Conservation (phyloP, 2,797 vertebrate species). For the Paedocypris micromegethes region DNA sequence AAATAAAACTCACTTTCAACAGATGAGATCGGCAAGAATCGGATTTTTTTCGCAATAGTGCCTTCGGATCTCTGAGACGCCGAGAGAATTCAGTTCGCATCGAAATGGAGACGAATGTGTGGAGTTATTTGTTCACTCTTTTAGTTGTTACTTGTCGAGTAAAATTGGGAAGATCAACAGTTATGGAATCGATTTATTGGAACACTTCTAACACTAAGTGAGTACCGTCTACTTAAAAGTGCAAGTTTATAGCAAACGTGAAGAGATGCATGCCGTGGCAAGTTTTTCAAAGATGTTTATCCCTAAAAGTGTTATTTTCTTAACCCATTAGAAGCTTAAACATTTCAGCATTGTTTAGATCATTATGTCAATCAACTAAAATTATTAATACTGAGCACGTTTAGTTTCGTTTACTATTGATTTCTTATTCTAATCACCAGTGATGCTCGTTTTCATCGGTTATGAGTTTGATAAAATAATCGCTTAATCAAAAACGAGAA, state of each 20-base stretch:
- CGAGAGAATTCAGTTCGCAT: constrained; percentile 23
- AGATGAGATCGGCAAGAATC: background rate
- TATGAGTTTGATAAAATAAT: background rate
- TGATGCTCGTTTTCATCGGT: no score
- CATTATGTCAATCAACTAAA: no score
- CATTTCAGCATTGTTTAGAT: no score
- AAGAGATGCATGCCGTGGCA: no score
- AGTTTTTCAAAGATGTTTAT: no score
- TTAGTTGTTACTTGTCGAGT: constrained; percentile 30
- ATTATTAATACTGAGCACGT: no score
- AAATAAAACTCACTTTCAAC: background rate
- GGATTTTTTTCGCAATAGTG: constrained; percentile 1
- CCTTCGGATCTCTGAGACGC: constrained; percentile 19
- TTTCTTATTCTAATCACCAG: no score
- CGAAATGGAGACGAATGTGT: constrained; percentile 39
- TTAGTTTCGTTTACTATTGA: no score
- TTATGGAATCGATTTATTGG: constrained; percentile 71
- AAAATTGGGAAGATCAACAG: constrained; percentile 50
- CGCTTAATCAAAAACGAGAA: background rate
- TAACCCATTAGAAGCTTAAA: no score
- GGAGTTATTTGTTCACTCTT: constrained; percentile 37
- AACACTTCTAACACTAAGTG: constrained; percentile 71
- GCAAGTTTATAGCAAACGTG: no score
- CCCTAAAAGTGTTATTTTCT: no score
- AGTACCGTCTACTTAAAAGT: constrained; percentile 39